Conservation (phyloP, 2,797 vertebrate genomes). For the Lycodopsis pacificus region DNA sequence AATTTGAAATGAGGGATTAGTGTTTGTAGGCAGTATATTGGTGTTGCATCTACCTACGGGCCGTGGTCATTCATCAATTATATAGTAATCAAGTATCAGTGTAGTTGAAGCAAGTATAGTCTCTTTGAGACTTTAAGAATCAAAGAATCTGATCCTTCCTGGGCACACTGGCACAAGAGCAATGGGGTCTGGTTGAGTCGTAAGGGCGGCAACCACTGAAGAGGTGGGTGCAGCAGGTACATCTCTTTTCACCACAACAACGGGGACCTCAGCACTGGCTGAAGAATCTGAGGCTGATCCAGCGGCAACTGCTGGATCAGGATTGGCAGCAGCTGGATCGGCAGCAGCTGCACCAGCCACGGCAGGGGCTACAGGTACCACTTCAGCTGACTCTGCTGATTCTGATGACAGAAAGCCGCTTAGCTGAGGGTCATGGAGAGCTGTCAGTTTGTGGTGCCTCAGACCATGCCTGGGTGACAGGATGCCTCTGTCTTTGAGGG, state of each 20-base stretch:
- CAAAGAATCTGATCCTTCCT: constrained; percentile 76
- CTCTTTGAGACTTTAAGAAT: constrained; percentile 37
- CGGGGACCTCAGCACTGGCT: neutral
- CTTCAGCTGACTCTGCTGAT: constrained; percentile 65
- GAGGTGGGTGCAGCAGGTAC: neutral
- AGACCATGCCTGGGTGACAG: constrained; percentile 60
- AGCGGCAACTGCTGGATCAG: neutral
- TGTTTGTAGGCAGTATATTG: neutral
- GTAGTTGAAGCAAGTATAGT: constrained; percentile 19
- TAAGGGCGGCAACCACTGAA: neutral
- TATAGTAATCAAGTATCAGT: constrained; percentile 1
- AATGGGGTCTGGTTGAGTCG: neutral
- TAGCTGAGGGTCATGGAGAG: constrained; percentile 65
- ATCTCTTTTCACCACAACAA: constrained; percentile 61
- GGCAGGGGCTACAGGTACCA: constrained; percentile 28
- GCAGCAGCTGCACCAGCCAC: neutral
- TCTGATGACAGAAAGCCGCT: constrained; percentile 71
- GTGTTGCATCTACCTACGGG: constrained; percentile 7
- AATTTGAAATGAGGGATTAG: neutral
- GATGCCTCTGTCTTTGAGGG: constrained; percentile 46
- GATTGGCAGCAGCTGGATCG: neutral
- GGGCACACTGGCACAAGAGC: constrained; percentile 69
- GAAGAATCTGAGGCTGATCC: constrained; percentile 24
- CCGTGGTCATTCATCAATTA: constrained; percentile 10
- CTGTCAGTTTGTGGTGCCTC: constrained; percentile 78